Conservation (phyloP, 2,113 vertebrate genomes). For the Pavo muticus region DNA sequence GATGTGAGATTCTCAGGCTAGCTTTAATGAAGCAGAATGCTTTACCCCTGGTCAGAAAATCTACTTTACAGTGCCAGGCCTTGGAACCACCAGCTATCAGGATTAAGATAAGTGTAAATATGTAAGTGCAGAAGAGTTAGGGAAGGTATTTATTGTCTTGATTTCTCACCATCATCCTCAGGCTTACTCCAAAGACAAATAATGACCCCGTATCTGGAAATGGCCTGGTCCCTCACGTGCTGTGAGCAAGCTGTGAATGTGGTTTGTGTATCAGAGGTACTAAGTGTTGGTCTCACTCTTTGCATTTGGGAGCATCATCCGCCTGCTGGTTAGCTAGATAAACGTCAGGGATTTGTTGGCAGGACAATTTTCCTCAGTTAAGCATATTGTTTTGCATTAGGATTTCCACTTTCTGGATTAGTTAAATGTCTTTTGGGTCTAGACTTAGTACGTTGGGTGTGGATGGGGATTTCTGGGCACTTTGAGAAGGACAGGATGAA, state of each 20-base stretch:
- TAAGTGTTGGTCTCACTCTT: neutral
- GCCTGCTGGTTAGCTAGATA: neutral
- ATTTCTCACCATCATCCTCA: neutral
- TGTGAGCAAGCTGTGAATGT: neutral
- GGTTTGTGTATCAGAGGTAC: neutral
- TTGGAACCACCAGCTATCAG: neutral
- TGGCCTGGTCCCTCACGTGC: neutral
- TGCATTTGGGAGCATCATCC: neutral
- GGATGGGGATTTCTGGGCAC: neutral
- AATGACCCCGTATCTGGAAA: neutral
- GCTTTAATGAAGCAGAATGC: neutral
- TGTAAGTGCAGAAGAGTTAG: neutral
- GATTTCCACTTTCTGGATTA: neutral
- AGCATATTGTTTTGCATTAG: neutral
- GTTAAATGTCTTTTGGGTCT: neutral
- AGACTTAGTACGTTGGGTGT: neutral
- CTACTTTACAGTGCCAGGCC: neutral
- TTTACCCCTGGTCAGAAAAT: slow-evolving; percentile 4
- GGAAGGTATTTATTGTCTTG: neutral
- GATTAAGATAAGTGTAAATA: neutral
- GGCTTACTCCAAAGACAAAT: neutral
- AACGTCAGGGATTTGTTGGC: neutral
- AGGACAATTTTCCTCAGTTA: neutral
- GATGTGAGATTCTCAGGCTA: slow-evolving; percentile 34
- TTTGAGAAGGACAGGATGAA: neutral